phyloP scores from a whole-genome alignment of 2,888 invertebrate genomes.

The Tachina lurida region DNA sequence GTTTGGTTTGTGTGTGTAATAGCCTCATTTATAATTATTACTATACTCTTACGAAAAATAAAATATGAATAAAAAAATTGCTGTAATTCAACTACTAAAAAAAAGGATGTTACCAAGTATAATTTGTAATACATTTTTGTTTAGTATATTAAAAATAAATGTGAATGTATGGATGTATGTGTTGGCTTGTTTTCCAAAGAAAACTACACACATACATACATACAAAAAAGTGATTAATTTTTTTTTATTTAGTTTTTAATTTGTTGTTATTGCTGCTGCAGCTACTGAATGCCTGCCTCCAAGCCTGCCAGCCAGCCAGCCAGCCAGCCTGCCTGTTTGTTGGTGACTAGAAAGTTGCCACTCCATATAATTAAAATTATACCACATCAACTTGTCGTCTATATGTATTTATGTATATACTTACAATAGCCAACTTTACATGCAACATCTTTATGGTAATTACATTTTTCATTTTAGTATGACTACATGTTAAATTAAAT shows the following conservation, averaged over 20 bases:
- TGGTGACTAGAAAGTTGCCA: conserved; percentile 69
- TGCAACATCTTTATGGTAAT: conserved; percentile 70
- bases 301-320: conserved; percentile 15
- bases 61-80: conserved; percentile 55
- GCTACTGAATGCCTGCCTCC: conserved; percentile 28
- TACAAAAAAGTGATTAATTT: conserved; percentile 60
- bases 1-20: conserved; percentile 29
- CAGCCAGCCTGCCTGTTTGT: conserved; percentile 17
- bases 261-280: conserved; percentile 33
- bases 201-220: conserved; percentile 18
- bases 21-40: conserved; percentile 69
- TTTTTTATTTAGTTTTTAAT: conserved; percentile 52
- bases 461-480: conserved; percentile 56
- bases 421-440: conserved; percentile 32
- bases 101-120: conserved; percentile 62
- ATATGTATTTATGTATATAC: conserved; percentile 12
- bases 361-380: conserved; percentile 68
- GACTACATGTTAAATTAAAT: conserved; percentile 4
- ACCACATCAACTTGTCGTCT: conserved; percentile 55
- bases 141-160: conserved; percentile 8
- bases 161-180: too few relatives aligned
- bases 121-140: conserved; percentile 59
- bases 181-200: conserved; percentile 23
- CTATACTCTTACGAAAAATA: conserved; percentile 57
- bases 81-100: conserved; percentile 31